These are phyloP conservation scores for Epinephelus lanceolatus DNA, from an alignment of 2,113 vertebrate genomes.

Conservation along the genomic window DNA sequence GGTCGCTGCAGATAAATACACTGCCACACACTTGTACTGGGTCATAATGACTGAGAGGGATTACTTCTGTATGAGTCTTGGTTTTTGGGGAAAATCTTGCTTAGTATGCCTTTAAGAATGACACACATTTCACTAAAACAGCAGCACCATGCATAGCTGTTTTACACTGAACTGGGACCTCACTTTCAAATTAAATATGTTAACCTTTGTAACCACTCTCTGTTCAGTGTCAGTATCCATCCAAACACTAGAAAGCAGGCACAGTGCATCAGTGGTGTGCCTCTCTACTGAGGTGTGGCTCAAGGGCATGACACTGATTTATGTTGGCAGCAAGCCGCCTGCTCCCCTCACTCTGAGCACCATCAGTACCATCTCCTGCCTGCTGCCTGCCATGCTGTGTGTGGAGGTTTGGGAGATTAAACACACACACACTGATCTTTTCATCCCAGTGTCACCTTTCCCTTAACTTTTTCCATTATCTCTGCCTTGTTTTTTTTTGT, in stretches of 20 bases:
- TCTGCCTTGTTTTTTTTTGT: slow-evolving; percentile 4
- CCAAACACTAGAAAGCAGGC: slow-evolving; percentile 29
- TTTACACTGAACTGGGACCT: neutral
- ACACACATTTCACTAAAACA: neutral
- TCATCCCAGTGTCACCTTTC: slow-evolving; percentile 56
- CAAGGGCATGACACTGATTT: slow-evolving; percentile 69
- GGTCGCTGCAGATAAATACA: too few species aligned
- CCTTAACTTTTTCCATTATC: slow-evolving; percentile 40
- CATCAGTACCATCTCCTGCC: slow-evolving; percentile 44
- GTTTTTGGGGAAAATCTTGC: too few species aligned
- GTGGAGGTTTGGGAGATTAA: slow-evolving; percentile 52
- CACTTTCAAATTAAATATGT: slow-evolving; percentile 1
- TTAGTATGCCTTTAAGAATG: neutral
- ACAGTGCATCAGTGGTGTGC: neutral
- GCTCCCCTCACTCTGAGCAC: slow-evolving; percentile 21
- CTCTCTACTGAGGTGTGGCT: slow-evolving; percentile 45
- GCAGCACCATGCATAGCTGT: neutral
- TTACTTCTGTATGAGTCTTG: too few species aligned
- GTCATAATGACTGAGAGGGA: too few species aligned
- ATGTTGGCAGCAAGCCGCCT: slow-evolving; percentile 56
- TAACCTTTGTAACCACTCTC: neutral
- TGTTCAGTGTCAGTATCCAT: slow-evolving; percentile 2
- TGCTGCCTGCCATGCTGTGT: slow-evolving; percentile 28
- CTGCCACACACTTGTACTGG: too few species aligned
- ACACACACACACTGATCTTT: slow-evolving; percentile 41